phyloP scores from a whole-genome alignment of 2,797 vertebrate genomes.

The Staurois parvus region DNA sequence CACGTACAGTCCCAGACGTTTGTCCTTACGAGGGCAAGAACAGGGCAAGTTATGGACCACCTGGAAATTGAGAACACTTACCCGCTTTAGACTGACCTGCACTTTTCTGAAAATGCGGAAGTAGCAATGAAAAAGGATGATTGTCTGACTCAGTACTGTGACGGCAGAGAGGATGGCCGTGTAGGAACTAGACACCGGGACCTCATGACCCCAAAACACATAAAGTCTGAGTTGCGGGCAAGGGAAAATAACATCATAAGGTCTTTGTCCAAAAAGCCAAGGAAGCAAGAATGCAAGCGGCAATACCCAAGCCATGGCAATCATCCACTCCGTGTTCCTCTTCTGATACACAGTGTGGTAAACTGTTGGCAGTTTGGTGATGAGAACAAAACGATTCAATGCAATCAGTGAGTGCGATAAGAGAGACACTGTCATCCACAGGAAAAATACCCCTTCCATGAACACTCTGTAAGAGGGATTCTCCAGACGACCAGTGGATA shows the following conservation, averaged over 20 bases:
- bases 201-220: conserved; percentile 65
- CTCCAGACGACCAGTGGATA: conserved; percentile 70
- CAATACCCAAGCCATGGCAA: conserved; percentile 81
- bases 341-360: conserved; percentile 86
- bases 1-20: conserved; percentile 82
- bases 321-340: conserved; percentile 82
- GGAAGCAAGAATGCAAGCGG: conserved; percentile 79
- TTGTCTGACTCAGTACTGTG: conserved; percentile 81
- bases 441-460: conserved; percentile 78
- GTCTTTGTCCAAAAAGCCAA: conserved; percentile 72
- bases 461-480: conserved; percentile 67
- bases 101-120: conserved; percentile 85
- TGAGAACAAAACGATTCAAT: conserved; percentile 86
- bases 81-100: conserved; percentile 84
- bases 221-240: conserved; percentile 54
- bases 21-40: conserved; percentile 75
- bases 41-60: conserved; percentile 85
- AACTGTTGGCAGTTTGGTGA: conserved; percentile 84
- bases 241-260: conserved; percentile 53
- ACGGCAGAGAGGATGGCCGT: conserved; percentile 76
- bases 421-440: conserved; percentile 85
- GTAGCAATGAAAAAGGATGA: conserved; percentile 83
- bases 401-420: conserved; percentile 86
- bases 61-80: conserved; percentile 87
- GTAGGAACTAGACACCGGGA: conserved; percentile 67